Conservation (phyloP, 2,113 vertebrate species). For the Cebus imitator region DNA sequence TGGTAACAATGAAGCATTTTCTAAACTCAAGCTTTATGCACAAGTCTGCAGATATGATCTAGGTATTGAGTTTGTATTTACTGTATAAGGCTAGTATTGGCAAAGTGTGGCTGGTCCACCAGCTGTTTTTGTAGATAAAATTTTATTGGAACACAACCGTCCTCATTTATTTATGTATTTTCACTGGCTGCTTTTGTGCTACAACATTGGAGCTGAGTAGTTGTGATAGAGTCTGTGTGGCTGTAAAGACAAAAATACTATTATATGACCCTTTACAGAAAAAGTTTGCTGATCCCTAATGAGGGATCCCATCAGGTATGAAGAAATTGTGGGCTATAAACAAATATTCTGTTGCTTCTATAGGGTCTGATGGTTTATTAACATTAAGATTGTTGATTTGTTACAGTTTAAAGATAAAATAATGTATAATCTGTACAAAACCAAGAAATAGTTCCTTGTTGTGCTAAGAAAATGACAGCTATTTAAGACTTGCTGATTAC, state of each 20-base stretch:
- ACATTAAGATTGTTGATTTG: slow-evolving; percentile 27
- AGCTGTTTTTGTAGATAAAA: slow-evolving; percentile 48
- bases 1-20: slow-evolving; percentile 93
- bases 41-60: slow-evolving; percentile 98
- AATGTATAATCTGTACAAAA: neutral
- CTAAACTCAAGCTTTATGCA: slow-evolving; percentile 97
- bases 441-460: slow-evolving; percentile 1
- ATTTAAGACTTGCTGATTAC: neutral
- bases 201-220: slow-evolving; percentile 22
- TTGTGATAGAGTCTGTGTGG: slow-evolving; percentile 4
- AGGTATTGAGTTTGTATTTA: slow-evolving; percentile 84
- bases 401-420: slow-evolving; percentile 15
- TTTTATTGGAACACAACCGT: slow-evolving; percentile 33
- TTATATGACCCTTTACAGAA: neutral
- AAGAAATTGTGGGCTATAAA: slow-evolving; percentile 23
- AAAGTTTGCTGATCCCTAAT: neutral
- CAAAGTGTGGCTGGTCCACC: neutral
- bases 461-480: slow-evolving; percentile 25
- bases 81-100: neutral
- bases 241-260: neutral
- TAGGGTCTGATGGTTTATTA: slow-evolving; percentile 16
- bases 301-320: neutral
- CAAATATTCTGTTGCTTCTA: slow-evolving; percentile 41
- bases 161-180: slow-evolving; percentile 32
- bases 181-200: slow-evolving; percentile 36